Conservation (phyloP, 2,888 invertebrate species). For the Hypolimnas misippus region DNA sequence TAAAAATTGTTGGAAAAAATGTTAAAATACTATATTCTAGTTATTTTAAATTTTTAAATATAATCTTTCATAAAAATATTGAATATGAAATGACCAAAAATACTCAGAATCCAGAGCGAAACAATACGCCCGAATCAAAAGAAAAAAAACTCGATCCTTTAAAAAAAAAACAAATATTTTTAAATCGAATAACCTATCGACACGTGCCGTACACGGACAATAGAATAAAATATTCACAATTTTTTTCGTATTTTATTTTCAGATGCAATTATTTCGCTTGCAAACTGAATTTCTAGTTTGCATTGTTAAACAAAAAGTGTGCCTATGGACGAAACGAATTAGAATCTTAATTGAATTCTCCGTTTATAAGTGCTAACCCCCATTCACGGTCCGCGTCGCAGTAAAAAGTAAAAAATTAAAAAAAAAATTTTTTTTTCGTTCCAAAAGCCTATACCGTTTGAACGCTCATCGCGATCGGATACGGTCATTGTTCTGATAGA, state of each 20-base stretch:
- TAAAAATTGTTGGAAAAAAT: no score
- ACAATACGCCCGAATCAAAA: background rate
- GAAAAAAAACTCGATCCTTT: background rate
- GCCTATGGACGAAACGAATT: constrained; percentile 36
- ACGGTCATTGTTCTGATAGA: constrained; percentile 17
- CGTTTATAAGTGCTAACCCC: constrained; percentile 30
- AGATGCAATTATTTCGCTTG: constrained; percentile 35
- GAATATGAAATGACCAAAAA: background rate
- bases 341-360: constrained; percentile 41
- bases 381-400: constrained; percentile 11
- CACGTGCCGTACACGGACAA: constrained; percentile 21
- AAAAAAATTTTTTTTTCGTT: constrained; percentile 13
- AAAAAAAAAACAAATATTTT: background rate
- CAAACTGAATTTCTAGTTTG: constrained; percentile 34
- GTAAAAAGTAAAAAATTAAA: constrained; percentile 5
- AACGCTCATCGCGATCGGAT: constrained; percentile 10
- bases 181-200: constrained; percentile 12
- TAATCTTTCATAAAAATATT: background rate
- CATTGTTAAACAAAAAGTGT: constrained; percentile 29
- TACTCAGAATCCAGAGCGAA: background rate
- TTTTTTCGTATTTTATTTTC: constrained; percentile 27
- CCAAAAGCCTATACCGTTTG: background rate
- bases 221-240: constrained; percentile 33
- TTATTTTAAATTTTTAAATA: no score
- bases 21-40: no score